Base-by-base conservation (phyloP, 2,888 invertebrate genomes). In the Antheraea assamensis region DNA sequence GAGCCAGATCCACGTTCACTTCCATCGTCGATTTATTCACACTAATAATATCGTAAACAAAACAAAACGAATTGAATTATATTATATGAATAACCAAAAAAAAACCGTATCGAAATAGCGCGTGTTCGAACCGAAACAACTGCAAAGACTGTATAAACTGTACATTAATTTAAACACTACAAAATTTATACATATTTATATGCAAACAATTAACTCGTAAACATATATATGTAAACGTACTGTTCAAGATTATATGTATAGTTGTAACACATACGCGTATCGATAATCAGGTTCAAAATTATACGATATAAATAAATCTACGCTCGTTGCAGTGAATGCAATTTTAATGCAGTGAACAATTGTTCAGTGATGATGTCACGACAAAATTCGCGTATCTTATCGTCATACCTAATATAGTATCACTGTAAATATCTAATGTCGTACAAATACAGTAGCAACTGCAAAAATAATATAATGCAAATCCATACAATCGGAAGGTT, bases 1-100 rank as follows among this genome's bases (percentile, higher is more conserved):
- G 96, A 74, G 90, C 90, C 73, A 98, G 90, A 90, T 98, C 97
- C 71, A 94, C 92, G 86, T 97, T 97, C 3, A 96, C 87, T 77
- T 83, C 77, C 64, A 75, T 74, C 55, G 52, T 80, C 35, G 74
- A 74, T 75, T 79, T 81, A 71, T 72, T 74, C 73, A 78, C 78
- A 79, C 79, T 82, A 83, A 86, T 87, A 30, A 49, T 19, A n/a
- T n/a, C 19, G 3, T 15, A 71, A 52, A 71, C 3, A 70, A n/a
- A 35, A 7, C 5, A 35, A 58, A 58, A 15, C n/a, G 21, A 5
- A 24, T 42, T 42, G 42, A 42, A 42, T 42, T 61, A 1, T 52
- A 52, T 19, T 47, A 71, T 19, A 17, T 24, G 24, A 71, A 52
- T 13, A 30, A 30, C 21, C 21, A 19, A 27, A 30, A 27, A 30